phyloP scores from a whole-genome alignment of 2,797 vertebrate species.

The Enteromius radiatus region DNA sequence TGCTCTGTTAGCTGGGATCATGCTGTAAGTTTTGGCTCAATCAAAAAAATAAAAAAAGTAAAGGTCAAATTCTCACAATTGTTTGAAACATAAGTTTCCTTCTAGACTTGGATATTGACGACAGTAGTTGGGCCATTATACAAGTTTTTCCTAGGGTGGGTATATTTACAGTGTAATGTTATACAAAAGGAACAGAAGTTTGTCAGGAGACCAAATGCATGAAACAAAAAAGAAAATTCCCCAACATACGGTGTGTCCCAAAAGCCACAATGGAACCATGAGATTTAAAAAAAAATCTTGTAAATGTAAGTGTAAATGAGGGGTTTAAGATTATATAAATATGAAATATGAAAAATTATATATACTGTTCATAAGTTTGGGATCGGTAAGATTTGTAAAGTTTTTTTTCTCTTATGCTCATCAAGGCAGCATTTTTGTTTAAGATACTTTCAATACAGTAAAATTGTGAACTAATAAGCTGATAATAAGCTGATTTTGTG shows the following conservation, averaged over 20 bases:
- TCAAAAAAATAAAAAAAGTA: conserved; percentile 40
- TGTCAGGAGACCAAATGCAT: neutral
- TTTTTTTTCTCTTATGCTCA: neutral
- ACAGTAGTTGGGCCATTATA: conserved; percentile 19
- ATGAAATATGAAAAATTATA: neutral
- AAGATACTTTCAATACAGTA: neutral
- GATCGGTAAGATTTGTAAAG: neutral
- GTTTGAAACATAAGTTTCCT: conserved; percentile 66
- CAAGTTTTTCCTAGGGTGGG: conserved; percentile 57
- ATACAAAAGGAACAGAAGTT: conserved; percentile 17
- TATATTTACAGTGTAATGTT: conserved; percentile 53
- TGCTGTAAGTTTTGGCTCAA: conserved; percentile 58
- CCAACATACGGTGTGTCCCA: neutral
- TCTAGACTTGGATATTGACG: conserved; percentile 56
- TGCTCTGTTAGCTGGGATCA: conserved; percentile 65
- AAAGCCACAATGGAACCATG: neutral
- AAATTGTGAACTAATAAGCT: neutral
- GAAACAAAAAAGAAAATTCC: neutral
- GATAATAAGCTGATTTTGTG: neutral
- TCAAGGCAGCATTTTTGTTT: neutral
- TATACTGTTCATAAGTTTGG: neutral
- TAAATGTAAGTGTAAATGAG: neutral
- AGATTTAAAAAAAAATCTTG: too few species aligned
- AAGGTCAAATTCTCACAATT: conserved; percentile 55
- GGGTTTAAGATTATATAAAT: neutral